Evolutionary conservation across 2,113 vertebrate genomes (phyloP).

Genomic region (Ahaetulla prasina): DNA sequence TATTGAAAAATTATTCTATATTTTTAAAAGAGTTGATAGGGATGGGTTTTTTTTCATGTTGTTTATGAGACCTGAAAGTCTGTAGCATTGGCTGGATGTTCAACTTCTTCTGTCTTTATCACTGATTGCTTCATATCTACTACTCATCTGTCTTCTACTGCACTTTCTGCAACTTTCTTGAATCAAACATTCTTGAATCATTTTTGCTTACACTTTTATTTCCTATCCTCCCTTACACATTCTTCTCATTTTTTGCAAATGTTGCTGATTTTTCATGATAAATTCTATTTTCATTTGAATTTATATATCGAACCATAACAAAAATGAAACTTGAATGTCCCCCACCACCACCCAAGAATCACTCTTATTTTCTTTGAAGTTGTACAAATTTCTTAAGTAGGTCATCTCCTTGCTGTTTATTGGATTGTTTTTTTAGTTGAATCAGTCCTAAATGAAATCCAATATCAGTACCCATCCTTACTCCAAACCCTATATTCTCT

Average conservation of each 20-base stretch:
- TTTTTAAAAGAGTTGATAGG: background rate
- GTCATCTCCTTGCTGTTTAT: background rate
- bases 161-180: background rate
- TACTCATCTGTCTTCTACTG: background rate
- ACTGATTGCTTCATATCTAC: background rate
- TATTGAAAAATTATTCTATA: background rate
- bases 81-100: background rate
- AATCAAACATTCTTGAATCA: background rate
- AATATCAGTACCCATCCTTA: background rate
- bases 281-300: background rate
- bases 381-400: background rate
- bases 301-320: background rate
- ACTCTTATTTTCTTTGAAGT: background rate
- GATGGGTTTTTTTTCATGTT: background rate
- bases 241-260: background rate
- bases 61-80: background rate
- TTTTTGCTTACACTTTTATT: background rate
- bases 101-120: background rate
- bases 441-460: background rate
- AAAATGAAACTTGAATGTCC: background rate
- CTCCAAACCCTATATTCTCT: background rate
- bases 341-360: too few relatives aligned
- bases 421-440: background rate
- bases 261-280: background rate
- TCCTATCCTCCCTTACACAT: background rate